Evolutionary conservation across 2,797 vertebrate genomes (phyloP), one percentile per base, ranked within the genome.

Genomic region (Valencia hispanica): DNA sequence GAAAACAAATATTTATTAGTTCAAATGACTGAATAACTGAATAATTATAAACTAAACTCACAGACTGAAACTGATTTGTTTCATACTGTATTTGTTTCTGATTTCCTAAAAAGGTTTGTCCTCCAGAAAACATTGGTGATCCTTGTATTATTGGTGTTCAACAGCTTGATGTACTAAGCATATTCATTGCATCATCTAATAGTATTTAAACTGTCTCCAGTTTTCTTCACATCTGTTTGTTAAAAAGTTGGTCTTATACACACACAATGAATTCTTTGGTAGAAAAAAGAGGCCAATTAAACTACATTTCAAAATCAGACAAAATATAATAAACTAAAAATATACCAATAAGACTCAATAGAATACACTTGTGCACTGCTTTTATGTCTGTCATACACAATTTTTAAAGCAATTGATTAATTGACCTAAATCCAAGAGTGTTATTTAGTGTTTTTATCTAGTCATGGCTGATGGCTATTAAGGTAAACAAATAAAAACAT

Each of bases 391-490:
- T 83, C 81, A 63, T 53, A 43, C 53, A 53, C 48, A 86, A 74
- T 57, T 79, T 81, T 78, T 71, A 79, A 69, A 50, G 57, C 70
- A 59, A 89, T 87, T 32, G 18, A 34, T 61, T 63, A 11, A 36
- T 0, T 8, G 4, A 77, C 84, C 80, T 76, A 70, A n/a, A n/a
- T n/a, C n/a, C 1, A 22, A 77, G 3, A 36, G 55, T 79, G 74
- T 69, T 81, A 78, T 79, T 91, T 73, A 11, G 80, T 30, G 27
- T 92, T 88, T 80, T 89, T 85, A 93, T 92, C 90, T 84, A 80
- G 87, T 68, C 36, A 79, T 53, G 73, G 74, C 82, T 81, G 80
- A 87, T 83, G 79, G 80, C 85, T 90, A 89, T 93, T 91, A 93
- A 91, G 91, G 93, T 93, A 84, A 90, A 91, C 92, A 65, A 18